Conservation (phyloP, 2,888 invertebrate species). For the Eledone cirrhosa region DNA sequence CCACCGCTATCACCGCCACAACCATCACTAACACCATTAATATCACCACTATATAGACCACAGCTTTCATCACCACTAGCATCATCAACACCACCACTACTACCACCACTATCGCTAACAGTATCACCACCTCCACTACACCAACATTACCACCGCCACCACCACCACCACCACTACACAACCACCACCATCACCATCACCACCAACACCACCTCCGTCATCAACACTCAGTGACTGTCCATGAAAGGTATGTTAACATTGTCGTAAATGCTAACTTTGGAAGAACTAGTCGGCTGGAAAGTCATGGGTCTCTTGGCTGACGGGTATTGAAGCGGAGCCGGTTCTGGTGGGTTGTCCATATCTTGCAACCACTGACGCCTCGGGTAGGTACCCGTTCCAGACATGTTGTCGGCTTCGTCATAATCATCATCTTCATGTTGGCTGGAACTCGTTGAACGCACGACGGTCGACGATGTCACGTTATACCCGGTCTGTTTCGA, state of each 20-base stretch:
- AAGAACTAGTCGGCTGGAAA: constrained; percentile 57
- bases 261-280: constrained; percentile 59
- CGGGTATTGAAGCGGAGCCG: constrained; percentile 53
- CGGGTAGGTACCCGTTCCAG: constrained; percentile 42
- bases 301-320: constrained; percentile 58
- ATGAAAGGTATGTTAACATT: constrained; percentile 42
- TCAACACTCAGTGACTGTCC: background rate
- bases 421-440: constrained; percentile 48
- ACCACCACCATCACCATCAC: too few species aligned
- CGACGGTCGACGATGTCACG: constrained; percentile 15
- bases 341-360: constrained; percentile 39
- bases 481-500: too few species aligned
- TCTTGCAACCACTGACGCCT: constrained; percentile 25
- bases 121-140: too few species aligned
- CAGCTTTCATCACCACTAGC: too few species aligned
- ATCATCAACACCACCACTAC: too few species aligned
- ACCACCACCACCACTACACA: too few species aligned
- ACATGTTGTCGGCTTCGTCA: constrained; percentile 49
- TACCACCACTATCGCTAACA: too few species aligned
- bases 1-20: too few species aligned
- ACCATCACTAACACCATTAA: too few species aligned
- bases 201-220: background rate
- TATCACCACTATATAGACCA: too few species aligned
- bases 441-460: constrained; percentile 27
- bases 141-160: too few species aligned